A percentile compares a stretch with the other conserved stretches of the same genome.
These are phyloP conservation scores for Agrochola lota DNA, from an alignment of 2,888 invertebrate genomes.

Conservation along the genomic window DNA sequence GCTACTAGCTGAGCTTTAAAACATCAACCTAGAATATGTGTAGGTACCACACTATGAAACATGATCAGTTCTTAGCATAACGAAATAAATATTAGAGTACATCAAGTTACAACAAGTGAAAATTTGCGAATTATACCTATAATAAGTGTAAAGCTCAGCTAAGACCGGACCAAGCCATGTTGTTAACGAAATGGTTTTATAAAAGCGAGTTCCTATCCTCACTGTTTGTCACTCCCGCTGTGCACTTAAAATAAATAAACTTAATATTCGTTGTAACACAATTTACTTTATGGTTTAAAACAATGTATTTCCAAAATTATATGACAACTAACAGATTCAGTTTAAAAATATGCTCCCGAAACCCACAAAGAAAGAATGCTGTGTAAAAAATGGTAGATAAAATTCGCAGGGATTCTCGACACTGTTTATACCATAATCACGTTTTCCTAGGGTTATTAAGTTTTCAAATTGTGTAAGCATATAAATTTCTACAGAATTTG, in stretches of 20 bases:
- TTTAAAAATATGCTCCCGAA: slow-evolving; percentile 29
- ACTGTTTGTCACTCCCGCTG: slow-evolving; percentile 70
- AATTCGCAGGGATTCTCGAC: slow-evolving; percentile 10
- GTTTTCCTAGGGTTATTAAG: slow-evolving; percentile 27
- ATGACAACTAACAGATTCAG: slow-evolving; percentile 18
- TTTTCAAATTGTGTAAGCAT: slow-evolving; percentile 30
- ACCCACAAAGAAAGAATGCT: slow-evolving; percentile 17
- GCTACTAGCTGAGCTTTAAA: slow-evolving; percentile 72
- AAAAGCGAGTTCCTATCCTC: slow-evolving; percentile 69
- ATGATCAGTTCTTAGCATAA: slow-evolving; percentile 30
- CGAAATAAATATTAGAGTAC: slow-evolving; percentile 25
- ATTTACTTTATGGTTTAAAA: slow-evolving; percentile 26
- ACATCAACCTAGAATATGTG: slow-evolving; percentile 28
- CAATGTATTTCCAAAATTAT: slow-evolving; percentile 38
- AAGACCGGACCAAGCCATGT: slow-evolving; percentile 69
- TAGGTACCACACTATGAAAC: slow-evolving; percentile 18
- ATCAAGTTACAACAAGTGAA: slow-evolving; percentile 11
- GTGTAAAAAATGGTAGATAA: slow-evolving; percentile 24
- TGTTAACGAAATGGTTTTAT: slow-evolving; percentile 67
- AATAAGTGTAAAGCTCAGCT: slow-evolving; percentile 71
- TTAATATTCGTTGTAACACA: slow-evolving; percentile 63
- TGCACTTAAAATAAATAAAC: slow-evolving; percentile 62
- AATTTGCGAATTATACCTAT: slow-evolving; percentile 20
- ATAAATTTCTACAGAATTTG: slow-evolving; percentile 44
- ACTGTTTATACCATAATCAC: slow-evolving; percentile 12